Base-by-base conservation (phyloP, 2,797 vertebrate species). In the Gymnothorax javanicus region DNA sequence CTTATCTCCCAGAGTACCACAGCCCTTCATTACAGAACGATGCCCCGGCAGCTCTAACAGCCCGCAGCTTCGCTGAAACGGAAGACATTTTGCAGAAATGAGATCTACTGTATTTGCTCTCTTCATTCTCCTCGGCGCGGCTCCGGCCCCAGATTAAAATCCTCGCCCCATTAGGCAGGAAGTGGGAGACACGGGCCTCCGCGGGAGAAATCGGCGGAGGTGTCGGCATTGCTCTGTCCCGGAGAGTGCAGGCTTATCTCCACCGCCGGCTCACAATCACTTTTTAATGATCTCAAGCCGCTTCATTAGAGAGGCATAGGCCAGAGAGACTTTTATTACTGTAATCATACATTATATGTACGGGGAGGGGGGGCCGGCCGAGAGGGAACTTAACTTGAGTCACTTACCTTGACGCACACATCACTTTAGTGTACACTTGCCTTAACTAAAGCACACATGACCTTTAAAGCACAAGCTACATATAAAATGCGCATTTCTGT, bases 211-310 rank as follows among this genome's bases (percentile, higher is more conserved):
- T 93, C 92, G 88, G 90, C 92, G 88, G 90, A 91, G 92, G 90
- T 95, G 94, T 95, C 93, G 91, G 86, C 89, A 94, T 86, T 91
- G 90, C 91, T 92, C 95, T 93, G 92, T 94, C 92, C 93, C 89
- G 90, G 77, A 81, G 88, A 90, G 90, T 0, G 0, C 88, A 92
- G 87, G 89, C 90, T 91, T 95, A 91, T 93, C 89, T 93, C 89
- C 94, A 92, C 94, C 95, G 94, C 90, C 81, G 94, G 93, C 91
- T 89, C 91, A 94, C 91, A 94, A 93, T 95, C 93, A 93, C 90
- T 93, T 92, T 92, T 94, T 94, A 94, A 94, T 94, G 93, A 95
- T 93, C 95, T 94, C 92, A 94, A 95, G 90, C 90, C 92, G 91
- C 87, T 94, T 96, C 89, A 94, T 96, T 95, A 96, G 90, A 89